Percentiles rank a stretch among this genome's conserved stretches.
These are phyloP conservation scores for Brachionus rotundiformis DNA, from an alignment of 1,140 invertebrate species.

Conservation along the genomic window DNA sequence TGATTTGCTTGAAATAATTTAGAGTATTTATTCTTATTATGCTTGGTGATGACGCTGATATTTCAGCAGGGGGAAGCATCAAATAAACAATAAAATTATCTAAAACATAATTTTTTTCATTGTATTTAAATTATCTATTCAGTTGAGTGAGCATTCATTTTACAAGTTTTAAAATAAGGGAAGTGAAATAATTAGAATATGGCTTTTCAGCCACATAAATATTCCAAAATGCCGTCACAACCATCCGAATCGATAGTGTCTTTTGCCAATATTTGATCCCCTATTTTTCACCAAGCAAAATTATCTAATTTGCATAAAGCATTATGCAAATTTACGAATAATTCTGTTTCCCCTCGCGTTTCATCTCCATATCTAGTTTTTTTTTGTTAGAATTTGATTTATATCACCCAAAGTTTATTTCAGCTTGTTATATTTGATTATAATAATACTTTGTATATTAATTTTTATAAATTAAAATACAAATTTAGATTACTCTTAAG, in stretches of 20 bases:
- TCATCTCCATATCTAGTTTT: neutral
- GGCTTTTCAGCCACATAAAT: neutral
- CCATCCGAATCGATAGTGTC: neutral
- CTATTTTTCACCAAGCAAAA: neutral
- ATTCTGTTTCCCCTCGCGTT: conserved; percentile 1
- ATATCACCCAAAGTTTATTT: conserved; percentile 1
- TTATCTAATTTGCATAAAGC: conserved; percentile 11
- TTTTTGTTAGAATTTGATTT: conserved; percentile 2
- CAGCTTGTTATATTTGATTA: too few species aligned
- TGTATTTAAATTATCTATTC: neutral
- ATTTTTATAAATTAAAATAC: too few species aligned
- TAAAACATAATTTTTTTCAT: neutral
- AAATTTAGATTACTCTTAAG: too few species aligned
- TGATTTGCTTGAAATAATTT: conserved; percentile 33
- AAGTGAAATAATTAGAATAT: neutral
- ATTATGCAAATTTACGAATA: conserved; percentile 24
- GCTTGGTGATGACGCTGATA: neutral
- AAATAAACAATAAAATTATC: neutral
- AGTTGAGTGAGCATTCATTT: neutral
- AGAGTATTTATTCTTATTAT: neutral
- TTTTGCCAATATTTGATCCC: neutral
- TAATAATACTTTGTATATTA: too few species aligned
- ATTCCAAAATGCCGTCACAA: neutral
- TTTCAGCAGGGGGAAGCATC: neutral
- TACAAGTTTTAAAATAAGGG: neutral